Evolutionary conservation across 2,888 invertebrate genomes (phyloP).

Genomic region (Orthonychiurus folsomi): DNA sequence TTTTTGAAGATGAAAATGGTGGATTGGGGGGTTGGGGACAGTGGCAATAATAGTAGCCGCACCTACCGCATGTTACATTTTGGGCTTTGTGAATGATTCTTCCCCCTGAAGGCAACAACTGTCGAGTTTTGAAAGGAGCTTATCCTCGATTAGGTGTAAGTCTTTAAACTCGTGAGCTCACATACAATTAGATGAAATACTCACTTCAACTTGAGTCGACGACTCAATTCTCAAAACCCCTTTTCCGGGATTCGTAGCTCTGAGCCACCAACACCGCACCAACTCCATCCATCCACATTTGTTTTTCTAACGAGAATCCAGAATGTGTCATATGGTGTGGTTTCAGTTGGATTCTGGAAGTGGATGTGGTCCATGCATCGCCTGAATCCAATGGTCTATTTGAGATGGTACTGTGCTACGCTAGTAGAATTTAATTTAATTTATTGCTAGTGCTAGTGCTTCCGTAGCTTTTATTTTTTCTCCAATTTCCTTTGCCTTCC

Average conservation of each 20-base stretch:
- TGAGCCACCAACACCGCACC: no score
- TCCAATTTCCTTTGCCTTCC: background rate
- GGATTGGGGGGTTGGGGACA: no score
- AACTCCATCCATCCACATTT: background rate
- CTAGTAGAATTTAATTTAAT: background rate
- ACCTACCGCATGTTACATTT: no score
- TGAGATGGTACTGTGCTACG: background rate
- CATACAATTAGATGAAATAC: slow-evolving; percentile 28
- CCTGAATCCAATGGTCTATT: no score
- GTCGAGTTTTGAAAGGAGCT: slow-evolving; percentile 27
- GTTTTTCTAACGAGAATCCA: background rate
- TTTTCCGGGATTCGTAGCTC: background rate
- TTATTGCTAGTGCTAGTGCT: background rate
- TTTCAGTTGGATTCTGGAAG: background rate
- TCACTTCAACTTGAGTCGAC: background rate
- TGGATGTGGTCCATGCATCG: background rate
- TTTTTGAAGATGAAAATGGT: slow-evolving; percentile 13
- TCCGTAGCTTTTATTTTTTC: slow-evolving; percentile 3
- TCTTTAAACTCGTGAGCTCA: slow-evolving; percentile 31
- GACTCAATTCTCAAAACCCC: background rate
- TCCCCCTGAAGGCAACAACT: slow-evolving; percentile 28
- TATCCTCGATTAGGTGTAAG: slow-evolving; percentile 31
- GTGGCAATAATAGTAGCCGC: no score
- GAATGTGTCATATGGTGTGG: background rate
- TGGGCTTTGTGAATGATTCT: no score